Conservation (phyloP, 2,797 vertebrate species). For the Epinephelus coioides region DNA sequence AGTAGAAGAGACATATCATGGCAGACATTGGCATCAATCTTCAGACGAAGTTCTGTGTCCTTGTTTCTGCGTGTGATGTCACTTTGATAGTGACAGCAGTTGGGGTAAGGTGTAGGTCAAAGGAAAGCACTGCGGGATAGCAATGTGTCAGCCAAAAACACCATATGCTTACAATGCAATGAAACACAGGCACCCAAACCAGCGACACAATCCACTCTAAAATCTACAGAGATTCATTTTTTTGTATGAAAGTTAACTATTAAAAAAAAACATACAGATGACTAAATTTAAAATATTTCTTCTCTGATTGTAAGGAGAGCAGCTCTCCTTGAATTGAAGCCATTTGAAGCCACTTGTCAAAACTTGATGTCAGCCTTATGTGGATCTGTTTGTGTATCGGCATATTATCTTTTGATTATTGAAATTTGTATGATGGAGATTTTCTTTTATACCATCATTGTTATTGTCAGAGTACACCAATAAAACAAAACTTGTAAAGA, state of each 20-base stretch:
- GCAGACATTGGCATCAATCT: constrained; percentile 23
- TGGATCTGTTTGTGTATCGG: constrained; percentile 84
- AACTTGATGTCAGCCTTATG: constrained; percentile 87
- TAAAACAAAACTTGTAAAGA: constrained; percentile 83
- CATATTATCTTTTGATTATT: constrained; percentile 86
- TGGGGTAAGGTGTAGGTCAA: constrained; percentile 49
- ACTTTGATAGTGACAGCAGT: constrained; percentile 45
- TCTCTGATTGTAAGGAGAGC: constrained; percentile 80
- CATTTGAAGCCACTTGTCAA: constrained; percentile 85
- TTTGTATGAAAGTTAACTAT: constrained; percentile 72
- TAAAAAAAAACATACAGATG: constrained; percentile 46
- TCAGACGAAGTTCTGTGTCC: constrained; percentile 18
- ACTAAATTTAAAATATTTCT: constrained; percentile 69
- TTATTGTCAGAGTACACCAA: constrained; percentile 86
- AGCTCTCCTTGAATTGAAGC: constrained; percentile 83
- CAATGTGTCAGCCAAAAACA: constrained; percentile 65
- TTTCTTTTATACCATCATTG: constrained; percentile 87
- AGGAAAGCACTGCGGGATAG: constrained; percentile 44
- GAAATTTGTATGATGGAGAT: constrained; percentile 86
- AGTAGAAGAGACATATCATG: constrained; percentile 4
- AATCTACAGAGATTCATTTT: constrained; percentile 58
- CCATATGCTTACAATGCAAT: constrained; percentile 58
- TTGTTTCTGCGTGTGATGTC: constrained; percentile 24
- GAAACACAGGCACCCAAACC: constrained; percentile 65
- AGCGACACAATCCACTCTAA: constrained; percentile 71